Evolutionary conservation across 2,888 invertebrate species (phyloP), one percentile per base, ranked within the genome.

Genomic region (Gibbula magus): DNA sequence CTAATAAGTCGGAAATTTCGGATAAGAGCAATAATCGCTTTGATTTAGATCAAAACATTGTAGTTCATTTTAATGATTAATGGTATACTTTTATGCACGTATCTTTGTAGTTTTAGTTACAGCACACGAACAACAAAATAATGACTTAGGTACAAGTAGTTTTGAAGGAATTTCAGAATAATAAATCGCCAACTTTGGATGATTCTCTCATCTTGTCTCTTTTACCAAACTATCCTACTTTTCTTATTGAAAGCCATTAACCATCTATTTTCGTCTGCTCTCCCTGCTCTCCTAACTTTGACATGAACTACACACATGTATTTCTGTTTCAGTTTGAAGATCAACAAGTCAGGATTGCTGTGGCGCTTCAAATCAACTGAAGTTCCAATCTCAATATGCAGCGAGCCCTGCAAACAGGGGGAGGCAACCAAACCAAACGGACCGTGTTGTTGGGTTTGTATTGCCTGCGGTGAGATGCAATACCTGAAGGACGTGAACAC

Each of bases 401-500:
- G 95, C 87, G 94, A 94, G 82, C 94, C 94, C 52, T 96, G 95
- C 88, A 94, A 94, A 16, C 91, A 94, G 29, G 95, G 95, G 8
- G 94, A 94, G 89, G 83, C 87, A 67, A 95, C 95, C 77, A 91
- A 88, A 76, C 88, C 86, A 79, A 87, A 91, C 56, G 90, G 89
- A 91, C 94, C 94, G 77, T 96, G 96, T 88, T 96, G 96, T 89
- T 96, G 96, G 96, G 94, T 94, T 45, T 96, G 96, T 91, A 94
- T 95, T 39, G 93, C 94, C 2, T 96, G 96, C 90, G 93, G 94
- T 51, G 95, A 95, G 78, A 94, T 95, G 83, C 94, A 95, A 32
- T 89, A 90, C 78, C 83, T 91, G 22, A 82, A 83, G 54, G 86
- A 91, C 77, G 89, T 89, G 70, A 83, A 94, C 89, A 95, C 95